These are phyloP conservation scores for Bubo blakistoni DNA, from an alignment of 2,113 vertebrate species.

Conservation along the genomic window DNA sequence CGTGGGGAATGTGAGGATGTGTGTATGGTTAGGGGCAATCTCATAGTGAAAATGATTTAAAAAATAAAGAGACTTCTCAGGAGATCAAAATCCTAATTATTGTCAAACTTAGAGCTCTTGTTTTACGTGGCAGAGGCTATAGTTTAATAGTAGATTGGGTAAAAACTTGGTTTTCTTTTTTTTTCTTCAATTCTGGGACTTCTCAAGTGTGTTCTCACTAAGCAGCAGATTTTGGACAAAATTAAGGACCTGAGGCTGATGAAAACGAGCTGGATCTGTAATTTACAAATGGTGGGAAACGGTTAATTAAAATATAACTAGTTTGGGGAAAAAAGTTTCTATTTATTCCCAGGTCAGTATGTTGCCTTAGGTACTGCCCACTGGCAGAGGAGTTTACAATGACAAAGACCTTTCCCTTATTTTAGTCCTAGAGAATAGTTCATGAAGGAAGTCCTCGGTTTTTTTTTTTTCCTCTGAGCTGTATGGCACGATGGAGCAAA, in stretches of 20 bases:
- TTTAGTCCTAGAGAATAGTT: neutral
- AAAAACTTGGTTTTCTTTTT: neutral
- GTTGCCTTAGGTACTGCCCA: neutral
- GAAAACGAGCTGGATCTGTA: neutral
- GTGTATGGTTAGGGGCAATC: neutral
- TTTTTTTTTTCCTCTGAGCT: neutral
- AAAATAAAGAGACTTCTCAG: neutral
- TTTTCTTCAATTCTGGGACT: neutral
- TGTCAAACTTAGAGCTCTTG: neutral
- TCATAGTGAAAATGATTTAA: neutral
- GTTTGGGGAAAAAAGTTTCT: accelerated
- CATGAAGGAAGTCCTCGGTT: neutral
- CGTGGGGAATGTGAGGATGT: neutral
- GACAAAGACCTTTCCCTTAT: neutral
- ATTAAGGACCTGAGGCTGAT: neutral
- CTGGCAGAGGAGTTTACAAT: neutral
- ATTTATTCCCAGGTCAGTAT: neutral
- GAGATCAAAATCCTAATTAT: neutral
- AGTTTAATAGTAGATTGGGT: neutral
- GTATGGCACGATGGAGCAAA: neutral
- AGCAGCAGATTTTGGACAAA: neutral
- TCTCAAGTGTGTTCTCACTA: neutral
- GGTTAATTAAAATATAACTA: neutral
- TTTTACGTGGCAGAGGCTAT: neutral
- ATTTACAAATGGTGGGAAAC: neutral